Conservation (phyloP, 2,113 vertebrate species). For the Neomonachus schauinslandi region DNA sequence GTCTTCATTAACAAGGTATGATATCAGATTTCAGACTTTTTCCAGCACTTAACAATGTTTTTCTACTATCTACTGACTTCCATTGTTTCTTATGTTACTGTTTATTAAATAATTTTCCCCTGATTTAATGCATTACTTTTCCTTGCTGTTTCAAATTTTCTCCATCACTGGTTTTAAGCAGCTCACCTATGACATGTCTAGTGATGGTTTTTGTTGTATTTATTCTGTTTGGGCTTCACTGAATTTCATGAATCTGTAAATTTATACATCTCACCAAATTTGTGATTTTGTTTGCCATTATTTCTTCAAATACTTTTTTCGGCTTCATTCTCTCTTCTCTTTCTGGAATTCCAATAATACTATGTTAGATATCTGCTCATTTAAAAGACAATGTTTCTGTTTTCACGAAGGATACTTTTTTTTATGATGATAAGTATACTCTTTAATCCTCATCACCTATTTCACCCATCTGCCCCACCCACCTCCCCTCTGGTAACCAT, state of each 20-base stretch:
- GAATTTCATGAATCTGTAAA: not conserved
- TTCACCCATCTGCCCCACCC: not conserved
- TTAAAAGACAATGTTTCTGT: not conserved
- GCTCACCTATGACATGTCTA: not conserved
- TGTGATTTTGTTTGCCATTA: not conserved
- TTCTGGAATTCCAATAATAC: not conserved
- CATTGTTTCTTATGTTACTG: not conserved
- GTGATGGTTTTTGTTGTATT: not conserved
- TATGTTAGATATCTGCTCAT: not conserved
- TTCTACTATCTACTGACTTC: not conserved
- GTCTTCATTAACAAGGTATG: not conserved
- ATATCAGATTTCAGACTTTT: not conserved
- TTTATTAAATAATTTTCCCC: not conserved
- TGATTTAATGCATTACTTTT: not conserved
- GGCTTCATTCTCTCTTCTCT: not conserved
- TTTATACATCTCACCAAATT: not conserved
- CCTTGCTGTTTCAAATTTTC: not conserved
- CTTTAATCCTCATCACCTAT: not conserved
- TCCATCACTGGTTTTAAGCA: not conserved
- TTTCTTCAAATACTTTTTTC: not conserved
- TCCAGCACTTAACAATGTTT: not conserved
- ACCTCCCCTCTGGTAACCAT: not conserved
- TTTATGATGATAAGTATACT: not conserved
- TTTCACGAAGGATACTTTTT: not conserved
- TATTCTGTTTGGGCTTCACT: not conserved